Base-by-base conservation (phyloP, 2,797 vertebrate genomes). In the Poeciliopsis presidionis region DNA sequence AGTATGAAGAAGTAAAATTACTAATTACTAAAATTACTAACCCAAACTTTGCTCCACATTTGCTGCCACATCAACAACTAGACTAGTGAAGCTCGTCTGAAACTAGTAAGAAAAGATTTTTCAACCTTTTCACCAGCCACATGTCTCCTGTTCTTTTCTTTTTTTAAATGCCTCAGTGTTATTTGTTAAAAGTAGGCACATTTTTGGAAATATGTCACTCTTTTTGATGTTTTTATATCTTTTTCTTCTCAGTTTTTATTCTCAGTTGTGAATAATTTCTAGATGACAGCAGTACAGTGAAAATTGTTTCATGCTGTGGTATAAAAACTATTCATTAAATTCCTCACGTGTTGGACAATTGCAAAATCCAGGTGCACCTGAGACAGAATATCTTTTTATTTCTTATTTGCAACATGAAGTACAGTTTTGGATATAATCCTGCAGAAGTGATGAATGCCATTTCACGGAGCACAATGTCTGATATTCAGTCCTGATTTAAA, bases 401-500 rank as follows among this genome's bases (percentile, higher is more conserved):
- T 79, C 73, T 70, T 72, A 12, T 73, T 75, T 80, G 49, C 63
- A 43, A 65, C 47, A 22, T n/a, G 59, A 76, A 74, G 75, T 76
- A 77, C 69, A 16, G 65, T 74, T 77, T 61, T 63, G 8, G 36
- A 57, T 41, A 83, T 87, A 84, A 86, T 84, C 45, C 36, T 59
- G 51, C 74, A 53, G 57, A 67, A 71, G 77, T 25, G 73, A 81
- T 84, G 76, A 89, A 88, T 77, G 39, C 33, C 61, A 25, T 79
- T 90, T 87, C 81, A 88, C 49, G 28, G 80, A 51, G 80, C 88
- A 85, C 76, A 84, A 83, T 88, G 75, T 81, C 84, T 86, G 65
- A 84, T 78, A 86, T 90, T 87, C 76, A 86, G 84, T 85, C 74
- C 78, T 79, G 75, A 88, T 86, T 87, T 88, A 74, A 89, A 87